Base-by-base conservation (phyloP, 2,113 vertebrate genomes). In the Gadus chalcogrammus region DNA sequence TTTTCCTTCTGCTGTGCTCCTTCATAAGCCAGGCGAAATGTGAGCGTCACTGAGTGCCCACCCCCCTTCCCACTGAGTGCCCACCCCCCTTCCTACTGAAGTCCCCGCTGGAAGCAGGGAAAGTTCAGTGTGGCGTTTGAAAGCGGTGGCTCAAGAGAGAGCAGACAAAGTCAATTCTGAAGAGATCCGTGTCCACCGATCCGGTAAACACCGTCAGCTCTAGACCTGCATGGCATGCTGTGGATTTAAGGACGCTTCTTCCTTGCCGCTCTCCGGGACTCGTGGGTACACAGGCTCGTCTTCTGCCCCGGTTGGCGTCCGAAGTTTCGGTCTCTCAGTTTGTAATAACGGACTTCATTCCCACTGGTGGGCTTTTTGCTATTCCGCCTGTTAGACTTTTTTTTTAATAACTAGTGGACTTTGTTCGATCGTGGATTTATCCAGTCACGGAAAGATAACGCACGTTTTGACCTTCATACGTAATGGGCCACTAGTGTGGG, bases 1-100 rank as follows among this genome's bases (percentile, higher is more conserved):
- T 82, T 86, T 83, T 84, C 83, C 81, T 83, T 88, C 76, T 84
- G 81, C 76, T 81, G 78, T 59, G 79, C 71, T 77, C 65, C 70
- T 53, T 24, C 18, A n/a, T 35, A 20, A 35, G n/a, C 59, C 18
- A 59, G 72, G 18, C 85, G 84, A 87, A 88, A 87, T 72, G 86
- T 74, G 86, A 79, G 86, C 86, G 83, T 87, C 82, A 86, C 80
- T 59, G 73, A 81, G 82, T 70, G 62, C 77, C 74, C 74, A 35
- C 74, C 65, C 12, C 12, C 16, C 16, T 55, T 55, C 53, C 9
- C 16, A 16, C 12, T 55, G 73, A 81, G 82, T 70, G 62, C 77
- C 74, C 74, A 35, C 74, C 65, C 12, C 12, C 16, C 16, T 55
- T 55, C 53, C 9, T 11, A 16, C 12, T 55, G 62, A 79, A 87